These are phyloP conservation scores for Pantelozetes paolii DNA, from an alignment of 2,888 invertebrate genomes.

Conservation along the genomic window DNA sequence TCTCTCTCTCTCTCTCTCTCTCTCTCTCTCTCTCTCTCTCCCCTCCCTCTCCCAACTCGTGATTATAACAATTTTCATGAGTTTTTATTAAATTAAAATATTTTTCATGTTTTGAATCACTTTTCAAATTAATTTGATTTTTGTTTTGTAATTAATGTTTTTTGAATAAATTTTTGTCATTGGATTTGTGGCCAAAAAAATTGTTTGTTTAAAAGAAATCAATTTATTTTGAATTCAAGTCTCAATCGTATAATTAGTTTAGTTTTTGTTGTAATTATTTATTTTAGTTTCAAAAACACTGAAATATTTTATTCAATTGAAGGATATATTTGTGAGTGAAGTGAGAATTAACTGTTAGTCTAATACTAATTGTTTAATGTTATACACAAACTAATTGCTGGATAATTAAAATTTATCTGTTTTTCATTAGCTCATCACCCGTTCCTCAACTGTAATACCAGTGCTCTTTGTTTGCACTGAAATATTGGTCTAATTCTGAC, in stretches of 20 bases:
- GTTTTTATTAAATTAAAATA: background rate
- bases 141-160: background rate
- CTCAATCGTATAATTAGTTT: background rate
- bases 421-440: slow-evolving; percentile 14
- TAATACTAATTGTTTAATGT: slow-evolving; percentile 4
- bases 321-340: background rate
- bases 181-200: no score
- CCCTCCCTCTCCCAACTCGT: background rate
- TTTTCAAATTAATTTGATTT: background rate
- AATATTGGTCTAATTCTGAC: no score
- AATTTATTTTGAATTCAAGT: no score
- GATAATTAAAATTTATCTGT: slow-evolving; percentile 18
- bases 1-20: slow-evolving; percentile 15
- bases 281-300: background rate
- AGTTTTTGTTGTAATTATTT: background rate
- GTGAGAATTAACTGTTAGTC: slow-evolving; percentile 1
- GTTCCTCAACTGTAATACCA: background rate
- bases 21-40: slow-evolving; percentile 1
- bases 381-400: slow-evolving; percentile 14
- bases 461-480: background rate
- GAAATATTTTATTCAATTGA: background rate
- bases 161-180: background rate
- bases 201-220: no score
- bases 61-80: background rate
- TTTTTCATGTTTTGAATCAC: background rate